Base-by-base conservation (phyloP, 2,113 vertebrate species). In the Salvator merianae region DNA sequence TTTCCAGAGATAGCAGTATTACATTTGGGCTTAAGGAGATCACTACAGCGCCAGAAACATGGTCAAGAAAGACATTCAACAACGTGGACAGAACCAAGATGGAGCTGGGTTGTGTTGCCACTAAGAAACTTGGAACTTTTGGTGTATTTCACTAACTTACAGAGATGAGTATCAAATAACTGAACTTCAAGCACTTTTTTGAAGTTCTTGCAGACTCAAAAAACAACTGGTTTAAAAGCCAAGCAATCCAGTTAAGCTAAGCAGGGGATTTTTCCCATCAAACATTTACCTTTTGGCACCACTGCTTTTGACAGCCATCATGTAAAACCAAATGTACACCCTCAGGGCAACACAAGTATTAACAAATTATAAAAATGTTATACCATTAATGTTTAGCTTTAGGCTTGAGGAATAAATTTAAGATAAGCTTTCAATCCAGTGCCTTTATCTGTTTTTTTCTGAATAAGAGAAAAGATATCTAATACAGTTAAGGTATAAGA, bases 331-430 rank as follows among this genome's bases (percentile, higher is more conserved):
- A 66, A 22, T 75, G 30, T 43, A n/a, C 30, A 40, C 50, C 66
- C 26, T 59, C 22, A 70, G 66, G 68, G 79, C 26, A 81, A 81
- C 12, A 84, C 36, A 63, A 59, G 28, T 24, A n/a, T 47, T n/a
- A 69, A 59, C n/a, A 38, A 77, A 38, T 43, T 40, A n/a, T 22
- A 55, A 59, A 77, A 79, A 69, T 3, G 28, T 5, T 47, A 30
- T 26, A 76, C 50, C 78, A 40, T 71, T 32, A 68, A 81, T 76
- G 59, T 85, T 86, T 81, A 12, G 65, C 78, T 86, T 68, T 36
- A 66, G 71, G 84, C 78, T 66, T 69, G 75, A 84, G 69, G 63
- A 70, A 77, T 38, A 72, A 81, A 81, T 30, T 2, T 68, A 81
- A 81, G 65, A 81, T 62, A 70, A 20, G 24, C 50, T 59, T 47